Conservation (phyloP, 1,140 invertebrate genomes). For the Zaprionus capensis region DNA sequence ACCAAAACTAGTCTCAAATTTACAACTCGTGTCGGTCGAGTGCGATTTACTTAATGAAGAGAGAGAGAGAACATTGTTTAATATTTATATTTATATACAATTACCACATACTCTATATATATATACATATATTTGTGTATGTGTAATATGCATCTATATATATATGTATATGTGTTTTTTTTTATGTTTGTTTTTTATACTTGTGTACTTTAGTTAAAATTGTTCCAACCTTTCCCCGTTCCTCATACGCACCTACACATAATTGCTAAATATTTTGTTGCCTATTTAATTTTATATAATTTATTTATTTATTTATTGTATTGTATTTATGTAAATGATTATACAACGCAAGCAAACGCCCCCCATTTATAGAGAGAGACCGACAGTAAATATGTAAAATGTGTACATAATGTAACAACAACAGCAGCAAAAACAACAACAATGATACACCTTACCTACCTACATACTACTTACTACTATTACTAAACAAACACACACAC, state of each 20-base stretch:
- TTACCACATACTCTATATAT: neutral
- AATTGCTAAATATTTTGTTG: slow-evolving; percentile 55
- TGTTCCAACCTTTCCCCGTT: slow-evolving; percentile 5
- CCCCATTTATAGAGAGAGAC: slow-evolving; percentile 38
- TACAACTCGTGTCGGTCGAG: slow-evolving; percentile 16
- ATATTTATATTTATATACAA: slow-evolving; percentile 13
- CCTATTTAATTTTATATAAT: slow-evolving; percentile 54
- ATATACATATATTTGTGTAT: slow-evolving; percentile 30
- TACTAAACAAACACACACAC: slow-evolving; percentile 24
- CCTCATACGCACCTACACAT: slow-evolving; percentile 10
- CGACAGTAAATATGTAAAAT: slow-evolving; percentile 58
- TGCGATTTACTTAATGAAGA: slow-evolving; percentile 53
- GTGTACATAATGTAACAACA: slow-evolving; percentile 58
- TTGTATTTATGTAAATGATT: slow-evolving; percentile 77
- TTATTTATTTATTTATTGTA: slow-evolving; percentile 80
- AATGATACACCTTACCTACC: slow-evolving; percentile 36
- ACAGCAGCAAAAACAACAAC: slow-evolving; percentile 2
- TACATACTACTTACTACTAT: slow-evolving; percentile 40
- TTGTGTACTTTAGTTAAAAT: slow-evolving; percentile 45
- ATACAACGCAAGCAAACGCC: slow-evolving; percentile 25
- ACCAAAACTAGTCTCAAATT: slow-evolving; percentile 71
- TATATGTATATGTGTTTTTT: slow-evolving; percentile 22
- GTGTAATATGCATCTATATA: slow-evolving; percentile 16
- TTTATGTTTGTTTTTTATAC: slow-evolving; percentile 27
- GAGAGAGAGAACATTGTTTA: slow-evolving; percentile 23